Conservation (phyloP, 2,113 vertebrate genomes). For the Pongo pygmaeus region DNA sequence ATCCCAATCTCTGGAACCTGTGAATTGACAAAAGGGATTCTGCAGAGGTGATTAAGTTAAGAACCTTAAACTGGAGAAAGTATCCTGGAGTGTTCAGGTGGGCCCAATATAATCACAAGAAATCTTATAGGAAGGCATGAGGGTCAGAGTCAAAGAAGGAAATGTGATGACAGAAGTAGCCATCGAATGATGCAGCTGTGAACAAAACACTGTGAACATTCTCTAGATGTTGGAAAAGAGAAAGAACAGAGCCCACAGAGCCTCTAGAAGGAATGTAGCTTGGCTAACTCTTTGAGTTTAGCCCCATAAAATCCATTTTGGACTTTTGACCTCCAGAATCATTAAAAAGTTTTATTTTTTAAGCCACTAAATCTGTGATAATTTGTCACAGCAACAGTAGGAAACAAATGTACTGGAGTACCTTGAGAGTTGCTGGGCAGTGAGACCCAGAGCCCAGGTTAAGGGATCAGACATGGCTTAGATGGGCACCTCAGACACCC, state of each 20-base stretch:
- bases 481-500: accelerated
- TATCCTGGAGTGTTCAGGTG: background rate
- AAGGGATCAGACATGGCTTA: background rate
- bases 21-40: background rate
- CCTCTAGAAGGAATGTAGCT: background rate
- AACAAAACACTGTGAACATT: background rate
- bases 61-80: background rate
- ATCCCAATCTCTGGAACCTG: background rate
- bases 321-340: background rate
- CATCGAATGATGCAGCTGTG: background rate
- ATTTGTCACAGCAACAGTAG: background rate
- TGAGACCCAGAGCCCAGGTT: background rate
- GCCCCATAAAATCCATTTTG: background rate
- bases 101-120: background rate
- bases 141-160: background rate
- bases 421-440: accelerated
- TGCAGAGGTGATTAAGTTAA: background rate
- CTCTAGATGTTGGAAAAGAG: background rate
- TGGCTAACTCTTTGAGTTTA: background rate
- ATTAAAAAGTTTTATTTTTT: background rate
- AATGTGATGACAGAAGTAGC: background rate
- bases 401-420: background rate
- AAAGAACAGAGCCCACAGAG: background rate
- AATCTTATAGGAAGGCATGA: background rate
- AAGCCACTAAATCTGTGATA: background rate